These are phyloP conservation scores for Acipenser ruthenus DNA, from an alignment of 2,797 vertebrate species.

Conservation along the genomic window DNA sequence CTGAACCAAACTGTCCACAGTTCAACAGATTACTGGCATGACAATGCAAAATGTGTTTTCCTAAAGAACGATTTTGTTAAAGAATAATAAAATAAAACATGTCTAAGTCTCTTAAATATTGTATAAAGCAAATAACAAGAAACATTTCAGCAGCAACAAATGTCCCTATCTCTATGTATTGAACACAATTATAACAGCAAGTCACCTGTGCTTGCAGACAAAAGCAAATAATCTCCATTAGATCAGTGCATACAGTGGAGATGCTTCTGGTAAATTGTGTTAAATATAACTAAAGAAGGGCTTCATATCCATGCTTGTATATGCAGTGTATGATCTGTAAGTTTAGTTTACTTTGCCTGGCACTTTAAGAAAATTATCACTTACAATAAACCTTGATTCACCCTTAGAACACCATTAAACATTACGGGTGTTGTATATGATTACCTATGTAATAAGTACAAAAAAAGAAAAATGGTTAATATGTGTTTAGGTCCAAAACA, in stretches of 20 bases:
- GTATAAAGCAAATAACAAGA: constrained; percentile 34
- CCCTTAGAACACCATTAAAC: background rate
- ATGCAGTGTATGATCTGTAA: background rate
- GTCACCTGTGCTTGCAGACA: constrained; percentile 67
- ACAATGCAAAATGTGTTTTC: background rate
- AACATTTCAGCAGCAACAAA: constrained; percentile 66
- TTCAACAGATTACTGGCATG: constrained; percentile 26
- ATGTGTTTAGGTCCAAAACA: constrained; percentile 34
- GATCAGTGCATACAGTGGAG: constrained; percentile 63
- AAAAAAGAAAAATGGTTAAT: constrained; percentile 20
- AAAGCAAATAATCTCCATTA: constrained; percentile 52
- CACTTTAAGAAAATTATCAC: constrained; percentile 2
- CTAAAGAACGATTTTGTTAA: background rate
- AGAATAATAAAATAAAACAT: constrained; percentile 23
- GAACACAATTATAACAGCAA: constrained; percentile 60
- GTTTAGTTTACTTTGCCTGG: constrained; percentile 4
- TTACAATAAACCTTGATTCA: background rate
- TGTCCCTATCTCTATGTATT: constrained; percentile 52
- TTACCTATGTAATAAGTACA: background rate
- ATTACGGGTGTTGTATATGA: background rate
- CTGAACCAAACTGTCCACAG: constrained; percentile 21
- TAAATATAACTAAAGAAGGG: constrained; percentile 1
- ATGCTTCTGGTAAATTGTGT: constrained; percentile 40
- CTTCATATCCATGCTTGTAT: background rate
- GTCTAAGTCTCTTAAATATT: constrained; percentile 46